Percentiles rank a stretch among this genome's conserved stretches.
phyloP scores from a whole-genome alignment of 2,888 invertebrate genomes.

The Syrista parreyssii region DNA sequence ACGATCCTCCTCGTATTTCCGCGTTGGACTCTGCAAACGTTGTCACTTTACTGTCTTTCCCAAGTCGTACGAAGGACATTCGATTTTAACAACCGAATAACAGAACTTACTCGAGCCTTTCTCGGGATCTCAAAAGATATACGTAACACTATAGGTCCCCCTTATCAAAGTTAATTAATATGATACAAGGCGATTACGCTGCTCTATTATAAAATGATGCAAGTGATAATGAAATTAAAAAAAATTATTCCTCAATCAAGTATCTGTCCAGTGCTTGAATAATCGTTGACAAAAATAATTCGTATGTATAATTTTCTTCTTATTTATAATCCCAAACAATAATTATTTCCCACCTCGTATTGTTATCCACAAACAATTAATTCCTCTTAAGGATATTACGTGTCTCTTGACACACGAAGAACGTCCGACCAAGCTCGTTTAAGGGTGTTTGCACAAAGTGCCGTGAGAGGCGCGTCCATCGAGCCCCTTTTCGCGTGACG shows the following conservation, averaged over 20 bases:
- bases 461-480: slow-evolving; percentile 5
- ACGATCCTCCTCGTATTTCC: not conserved
- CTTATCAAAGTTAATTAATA: too few relatives aligned
- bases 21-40: not conserved
- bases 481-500: slow-evolving; percentile 6
- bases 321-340: too few relatives aligned
- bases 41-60: not conserved
- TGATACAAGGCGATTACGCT: too few relatives aligned
- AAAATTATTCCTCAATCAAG: too few relatives aligned
- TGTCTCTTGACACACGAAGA: not conserved
- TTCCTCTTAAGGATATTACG: not conserved
- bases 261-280: not conserved
- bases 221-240: too few relatives aligned
- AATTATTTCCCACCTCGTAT: not conserved
- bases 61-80: not conserved
- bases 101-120: not conserved
- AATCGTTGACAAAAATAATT: too few relatives aligned
- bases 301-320: too few relatives aligned
- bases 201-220: too few relatives aligned
- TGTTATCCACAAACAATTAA: not conserved
- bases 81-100: not conserved
- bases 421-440: not conserved
- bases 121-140: not conserved
- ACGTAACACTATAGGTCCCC: not conserved
- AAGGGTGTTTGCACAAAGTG: slow-evolving; percentile 7